Percentiles rank a stretch among this genome's conserved stretches.
phyloP scores from a whole-genome alignment of 2,113 vertebrate genomes.

The Hiodon tergisus region DNA sequence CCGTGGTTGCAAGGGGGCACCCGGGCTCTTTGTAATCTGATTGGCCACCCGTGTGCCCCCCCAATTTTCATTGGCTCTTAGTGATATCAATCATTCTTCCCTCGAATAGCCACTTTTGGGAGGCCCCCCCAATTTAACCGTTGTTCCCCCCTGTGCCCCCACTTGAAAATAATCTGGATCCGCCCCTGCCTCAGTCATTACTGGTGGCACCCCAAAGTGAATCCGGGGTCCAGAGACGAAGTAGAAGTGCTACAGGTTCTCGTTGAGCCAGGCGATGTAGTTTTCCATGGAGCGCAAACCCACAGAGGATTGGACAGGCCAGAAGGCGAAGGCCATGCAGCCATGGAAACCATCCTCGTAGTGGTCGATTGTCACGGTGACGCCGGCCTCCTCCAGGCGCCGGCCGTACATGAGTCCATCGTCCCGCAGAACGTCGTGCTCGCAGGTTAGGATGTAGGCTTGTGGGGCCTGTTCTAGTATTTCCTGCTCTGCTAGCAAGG shows the following conservation, averaged over 20 bases:
- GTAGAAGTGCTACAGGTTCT: conserved; percentile 68
- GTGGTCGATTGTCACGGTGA: conserved; percentile 76
- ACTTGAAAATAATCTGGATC: too few species aligned
- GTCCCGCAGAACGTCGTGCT: conserved; percentile 84
- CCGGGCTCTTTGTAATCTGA: too few species aligned
- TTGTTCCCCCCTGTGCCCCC: too few species aligned
- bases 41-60: too few species aligned
- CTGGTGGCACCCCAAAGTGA: too few species aligned
- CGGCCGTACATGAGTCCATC: conserved; percentile 84
- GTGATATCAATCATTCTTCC: too few species aligned
- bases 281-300: conserved; percentile 66
- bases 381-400: conserved; percentile 72
- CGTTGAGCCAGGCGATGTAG: conserved; percentile 80
- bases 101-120: too few species aligned
- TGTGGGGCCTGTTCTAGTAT: conserved; percentile 70
- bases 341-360: conserved; percentile 86
- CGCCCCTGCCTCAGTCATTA: too few species aligned
- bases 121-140: too few species aligned
- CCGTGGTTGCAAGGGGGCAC: too few species aligned
- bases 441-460: conserved; percentile 82
- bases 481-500: conserved; percentile 70
- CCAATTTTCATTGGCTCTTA: too few species aligned
- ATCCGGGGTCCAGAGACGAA: background rate
- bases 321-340: conserved; percentile 74
- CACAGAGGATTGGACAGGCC: conserved; percentile 75